Evolutionary conservation across 2,888 invertebrate species (phyloP), one percentile per base, ranked within the genome.

Genomic region (Seira sanloemensis): DNA sequence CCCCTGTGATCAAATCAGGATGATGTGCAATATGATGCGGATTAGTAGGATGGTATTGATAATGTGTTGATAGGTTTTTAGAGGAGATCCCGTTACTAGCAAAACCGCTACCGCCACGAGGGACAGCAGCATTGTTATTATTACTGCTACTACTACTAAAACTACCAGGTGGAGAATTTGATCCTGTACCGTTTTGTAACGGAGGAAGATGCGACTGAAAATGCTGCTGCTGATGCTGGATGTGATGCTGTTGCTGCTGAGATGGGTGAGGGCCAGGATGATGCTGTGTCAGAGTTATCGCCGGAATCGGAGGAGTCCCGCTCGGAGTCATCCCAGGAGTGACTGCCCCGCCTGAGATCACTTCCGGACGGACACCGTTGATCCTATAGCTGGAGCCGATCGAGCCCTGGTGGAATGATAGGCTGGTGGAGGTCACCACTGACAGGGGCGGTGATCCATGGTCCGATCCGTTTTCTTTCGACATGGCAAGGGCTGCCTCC

Each of bases 331-430:
- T 68, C 62, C 67, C 79, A 65, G 87, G 87, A 68, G 88, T 88
- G 21, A 89, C 88, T 54, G 89, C 89, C 37, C 89, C 91, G 0
- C 94, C 94, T 21, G 95, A 95, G 89, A 96, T 95, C 88, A 96
- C 93, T 91, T 96, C 96, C n/a, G 95, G 95, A 90, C 96, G 95
- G 83, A 95, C 94, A 86, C 96, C 96, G 91, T 95, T 95, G 87
- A 95, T 94, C 88, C 95, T 81, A 77, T 88, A 89, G 86, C 86
- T 85, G 37, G 88, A 88, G 84, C 88, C 87, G 86, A 87, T 85
- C 27, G 88, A 88, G 84, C 88, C 87, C 83, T 89, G 89, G 68
- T 88, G 89, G 89, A 89, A 89, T 89, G 89, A 89, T 84, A 89
- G 89, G 88, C 89, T 89, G 85, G 89, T 89, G 73, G 89, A 88